These are phyloP conservation scores for Drosophila flavopinicola DNA, from an alignment of 2,888 invertebrate genomes.

Conservation along the genomic window DNA sequence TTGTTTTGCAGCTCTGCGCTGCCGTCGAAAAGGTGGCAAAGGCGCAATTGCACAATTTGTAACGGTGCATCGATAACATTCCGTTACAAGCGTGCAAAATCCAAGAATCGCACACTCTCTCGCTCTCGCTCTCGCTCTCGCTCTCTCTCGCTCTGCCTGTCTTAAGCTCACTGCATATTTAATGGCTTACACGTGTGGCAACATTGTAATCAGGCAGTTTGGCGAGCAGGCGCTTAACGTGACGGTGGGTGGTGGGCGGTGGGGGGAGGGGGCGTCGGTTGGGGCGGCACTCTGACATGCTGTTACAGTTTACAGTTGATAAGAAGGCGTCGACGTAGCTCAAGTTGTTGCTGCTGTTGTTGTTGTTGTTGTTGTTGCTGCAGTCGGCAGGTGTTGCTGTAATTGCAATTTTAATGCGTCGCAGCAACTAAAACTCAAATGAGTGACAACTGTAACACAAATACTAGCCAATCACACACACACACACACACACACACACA, in stretches of 20 bases:
- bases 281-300: conserved; percentile 25
- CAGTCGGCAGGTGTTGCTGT: conserved; percentile 42
- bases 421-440: conserved; percentile 12
- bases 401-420: conserved; percentile 52
- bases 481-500: not conserved
- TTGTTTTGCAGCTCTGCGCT: not conserved
- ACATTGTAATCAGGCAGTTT: conserved; percentile 51
- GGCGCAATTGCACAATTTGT: conserved; percentile 33
- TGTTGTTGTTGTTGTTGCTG: conserved; percentile 9
- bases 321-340: conserved; percentile 31
- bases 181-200: conserved; percentile 66
- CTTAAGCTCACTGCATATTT: conserved; percentile 45
- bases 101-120: conserved; percentile 1
- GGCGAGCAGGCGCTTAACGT: conserved; percentile 3
- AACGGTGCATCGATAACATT: conserved; percentile 31
- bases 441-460: conserved; percentile 20
- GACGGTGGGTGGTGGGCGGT: not conserved
- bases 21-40: conserved; percentile 2
- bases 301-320: conserved; percentile 47
- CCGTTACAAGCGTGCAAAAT: conserved; percentile 19
- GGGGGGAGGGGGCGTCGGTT: not conserved
- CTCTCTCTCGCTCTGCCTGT: not conserved
- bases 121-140: not conserved
- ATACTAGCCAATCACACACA: too few relatives aligned
- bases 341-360: not conserved